A percentile compares a stretch with the other conserved stretches of the same genome.
These are phyloP conservation scores for Herpailurus yagouaroundi DNA, from an alignment of 2,113 vertebrate genomes.

Conservation along the genomic window DNA sequence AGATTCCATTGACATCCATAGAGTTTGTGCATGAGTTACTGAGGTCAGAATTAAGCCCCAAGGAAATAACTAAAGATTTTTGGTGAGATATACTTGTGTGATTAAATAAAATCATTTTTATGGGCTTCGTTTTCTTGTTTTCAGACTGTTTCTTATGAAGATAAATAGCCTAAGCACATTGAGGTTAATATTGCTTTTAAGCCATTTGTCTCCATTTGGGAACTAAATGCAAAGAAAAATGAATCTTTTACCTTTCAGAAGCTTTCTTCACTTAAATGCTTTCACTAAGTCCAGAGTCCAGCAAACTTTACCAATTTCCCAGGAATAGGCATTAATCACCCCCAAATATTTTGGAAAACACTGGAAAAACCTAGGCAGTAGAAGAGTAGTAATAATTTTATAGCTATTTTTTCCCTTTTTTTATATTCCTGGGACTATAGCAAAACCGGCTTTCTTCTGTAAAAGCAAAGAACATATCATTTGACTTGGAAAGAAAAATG, in stretches of 20 bases:
- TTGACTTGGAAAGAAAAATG: neutral
- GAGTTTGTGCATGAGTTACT: slow-evolving; percentile 71
- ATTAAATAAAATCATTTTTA: slow-evolving; percentile 83
- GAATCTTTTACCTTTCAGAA: slow-evolving; percentile 72
- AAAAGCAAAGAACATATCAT: neutral
- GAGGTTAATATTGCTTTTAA: slow-evolving; percentile 81
- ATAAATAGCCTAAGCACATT: slow-evolving; percentile 71
- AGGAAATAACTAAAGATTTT: slow-evolving; percentile 79
- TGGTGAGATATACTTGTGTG: slow-evolving; percentile 74
- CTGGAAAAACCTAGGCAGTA: neutral
- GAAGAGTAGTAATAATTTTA: neutral
- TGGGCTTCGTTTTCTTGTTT: slow-evolving; percentile 80
- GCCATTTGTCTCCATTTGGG: slow-evolving; percentile 81
- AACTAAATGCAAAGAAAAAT: slow-evolving; percentile 78
- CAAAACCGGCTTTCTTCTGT: neutral
- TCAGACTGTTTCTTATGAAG: slow-evolving; percentile 77
- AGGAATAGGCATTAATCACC: slow-evolving; percentile 47
- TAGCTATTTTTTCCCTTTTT: neutral
- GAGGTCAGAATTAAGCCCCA: slow-evolving; percentile 72
- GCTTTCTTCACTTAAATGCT: slow-evolving; percentile 71
- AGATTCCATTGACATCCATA: slow-evolving; percentile 55
- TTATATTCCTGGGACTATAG: no score
- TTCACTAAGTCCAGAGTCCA: slow-evolving; percentile 50
- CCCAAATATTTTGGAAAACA: slow-evolving; percentile 28
- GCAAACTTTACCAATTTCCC: slow-evolving; percentile 28